Evolutionary conservation across 1,140 invertebrate species (phyloP).

Genomic region (Platorchestia sp.): DNA sequence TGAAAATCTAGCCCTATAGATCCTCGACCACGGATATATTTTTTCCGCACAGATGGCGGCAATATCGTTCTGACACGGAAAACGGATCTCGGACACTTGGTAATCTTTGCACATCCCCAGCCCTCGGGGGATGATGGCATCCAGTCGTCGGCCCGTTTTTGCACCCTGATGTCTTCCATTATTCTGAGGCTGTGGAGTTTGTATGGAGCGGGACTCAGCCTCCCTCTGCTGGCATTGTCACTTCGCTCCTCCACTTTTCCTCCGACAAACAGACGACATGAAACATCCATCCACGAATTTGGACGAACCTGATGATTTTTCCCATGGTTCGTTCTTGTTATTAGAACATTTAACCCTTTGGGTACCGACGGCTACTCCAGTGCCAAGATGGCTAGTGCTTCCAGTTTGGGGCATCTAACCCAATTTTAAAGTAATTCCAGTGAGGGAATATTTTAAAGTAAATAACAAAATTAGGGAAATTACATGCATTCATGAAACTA

Average conservation of each 20-base stretch:
- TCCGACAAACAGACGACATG: not conserved
- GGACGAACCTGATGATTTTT: not conserved
- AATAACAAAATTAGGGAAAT: too few relatives aligned
- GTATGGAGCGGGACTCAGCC: not conserved
- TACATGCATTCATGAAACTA: too few relatives aligned
- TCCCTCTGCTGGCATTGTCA: not conserved
- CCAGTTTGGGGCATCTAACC: not conserved
- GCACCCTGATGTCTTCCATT: not conserved
- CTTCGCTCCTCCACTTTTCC: slow-evolving; percentile 10
- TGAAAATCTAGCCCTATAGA: too few relatives aligned
- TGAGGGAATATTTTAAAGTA: too few relatives aligned
- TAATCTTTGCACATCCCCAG: slow-evolving; percentile 14
- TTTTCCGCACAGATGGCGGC: not conserved
- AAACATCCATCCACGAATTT: slow-evolving; percentile 22
- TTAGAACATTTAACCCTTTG: too few relatives aligned
- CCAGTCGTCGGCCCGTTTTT: slow-evolving; percentile 1
- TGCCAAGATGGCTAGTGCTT: too few relatives aligned
- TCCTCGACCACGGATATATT: not conserved
- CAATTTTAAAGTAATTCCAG: not conserved
- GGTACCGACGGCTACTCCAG: too few relatives aligned
- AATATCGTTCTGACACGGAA: slow-evolving; percentile 24
- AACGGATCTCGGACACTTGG: slow-evolving; percentile 32
- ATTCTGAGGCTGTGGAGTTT: slow-evolving; percentile 2
- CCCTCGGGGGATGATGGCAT: not conserved
- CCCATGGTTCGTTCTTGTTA: not conserved